Evolutionary conservation across 2,797 vertebrate species (phyloP).

Genomic region (Pantherophis alleghaniensis): DNA sequence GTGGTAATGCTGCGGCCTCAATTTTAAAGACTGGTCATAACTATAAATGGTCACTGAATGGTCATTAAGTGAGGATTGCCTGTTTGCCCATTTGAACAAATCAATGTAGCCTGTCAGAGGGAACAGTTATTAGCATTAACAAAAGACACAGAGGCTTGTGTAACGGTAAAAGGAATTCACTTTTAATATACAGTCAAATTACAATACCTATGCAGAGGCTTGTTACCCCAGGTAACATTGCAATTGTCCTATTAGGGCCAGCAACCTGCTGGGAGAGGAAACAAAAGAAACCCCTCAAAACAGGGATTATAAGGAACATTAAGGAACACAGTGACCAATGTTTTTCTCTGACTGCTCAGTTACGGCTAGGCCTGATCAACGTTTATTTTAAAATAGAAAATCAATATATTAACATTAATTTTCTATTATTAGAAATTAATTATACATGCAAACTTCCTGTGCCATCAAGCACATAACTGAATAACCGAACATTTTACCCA

Average conservation of each 20-base stretch:
- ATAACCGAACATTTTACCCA: slow-evolving; percentile 12
- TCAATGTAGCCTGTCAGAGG: background rate
- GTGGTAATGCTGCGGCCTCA: background rate
- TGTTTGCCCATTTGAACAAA: background rate
- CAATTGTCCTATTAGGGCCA: slow-evolving; percentile 38
- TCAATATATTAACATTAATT: slow-evolving; percentile 10
- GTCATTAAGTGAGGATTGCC: background rate
- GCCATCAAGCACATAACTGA: slow-evolving; percentile 31
- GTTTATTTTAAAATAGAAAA: slow-evolving; percentile 36
- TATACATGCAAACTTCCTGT: slow-evolving; percentile 28
- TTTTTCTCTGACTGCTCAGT: slow-evolving; percentile 30
- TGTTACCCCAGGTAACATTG: slow-evolving; percentile 59
- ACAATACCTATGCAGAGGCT: slow-evolving; percentile 51
- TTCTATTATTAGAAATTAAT: slow-evolving; percentile 26
- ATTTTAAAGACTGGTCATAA: background rate
- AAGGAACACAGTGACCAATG: slow-evolving; percentile 41
- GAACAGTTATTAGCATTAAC: background rate
- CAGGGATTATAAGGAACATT: slow-evolving; percentile 28
- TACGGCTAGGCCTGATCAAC: slow-evolving; percentile 19
- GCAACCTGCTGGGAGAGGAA: slow-evolving; percentile 41
- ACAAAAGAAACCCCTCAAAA: slow-evolving; percentile 15
- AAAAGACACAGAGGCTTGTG: slow-evolving; percentile 33
- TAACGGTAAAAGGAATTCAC: slow-evolving; percentile 58
- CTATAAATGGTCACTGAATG: background rate
- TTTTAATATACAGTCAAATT: slow-evolving; percentile 66